Conservation (phyloP, 2,797 vertebrate genomes). For the Notolabrus celidotus region DNA sequence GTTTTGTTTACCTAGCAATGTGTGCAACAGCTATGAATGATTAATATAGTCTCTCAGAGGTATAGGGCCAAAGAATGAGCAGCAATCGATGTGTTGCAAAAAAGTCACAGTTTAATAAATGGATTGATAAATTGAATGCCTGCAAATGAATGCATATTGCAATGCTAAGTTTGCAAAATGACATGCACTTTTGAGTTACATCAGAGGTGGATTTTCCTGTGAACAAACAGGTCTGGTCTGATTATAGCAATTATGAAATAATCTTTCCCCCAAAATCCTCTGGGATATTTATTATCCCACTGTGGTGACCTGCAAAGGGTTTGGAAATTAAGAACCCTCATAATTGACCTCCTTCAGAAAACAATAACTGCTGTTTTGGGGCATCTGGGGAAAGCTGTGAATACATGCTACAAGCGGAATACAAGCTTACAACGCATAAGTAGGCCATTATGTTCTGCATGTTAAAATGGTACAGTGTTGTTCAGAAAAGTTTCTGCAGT, state of each 20-base stretch:
- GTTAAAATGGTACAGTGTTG: too few species aligned
- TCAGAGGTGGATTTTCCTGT: slow-evolving; percentile 5
- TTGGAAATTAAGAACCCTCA: too few species aligned
- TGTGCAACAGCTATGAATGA: slow-evolving; percentile 62
- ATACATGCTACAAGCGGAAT: not conserved
- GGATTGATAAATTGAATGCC: not conserved
- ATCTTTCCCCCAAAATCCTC: too few species aligned
- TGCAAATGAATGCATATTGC: not conserved
- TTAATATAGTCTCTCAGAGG: slow-evolving; percentile 38
- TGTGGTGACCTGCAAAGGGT: too few species aligned
- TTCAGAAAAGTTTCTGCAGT: too few species aligned
- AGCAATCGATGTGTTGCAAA: slow-evolving; percentile 6
- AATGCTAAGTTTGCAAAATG: not conserved
- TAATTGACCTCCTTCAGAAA: too few species aligned
- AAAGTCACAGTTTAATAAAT: slow-evolving; percentile 11
- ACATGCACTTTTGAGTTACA: not conserved
- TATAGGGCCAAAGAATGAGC: slow-evolving; percentile 1
- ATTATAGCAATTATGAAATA: slow-evolving; percentile 9
- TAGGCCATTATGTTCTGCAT: too few species aligned
- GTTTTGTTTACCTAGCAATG: slow-evolving; percentile 67
- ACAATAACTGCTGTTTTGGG: not conserved
- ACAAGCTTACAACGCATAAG: too few species aligned
- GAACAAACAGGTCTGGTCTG: slow-evolving; percentile 1
- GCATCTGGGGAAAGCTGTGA: not conserved
- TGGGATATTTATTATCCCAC: too few species aligned